These are phyloP conservation scores for Brenthis daphne DNA, from an alignment of 2,888 invertebrate species.

Conservation along the genomic window DNA sequence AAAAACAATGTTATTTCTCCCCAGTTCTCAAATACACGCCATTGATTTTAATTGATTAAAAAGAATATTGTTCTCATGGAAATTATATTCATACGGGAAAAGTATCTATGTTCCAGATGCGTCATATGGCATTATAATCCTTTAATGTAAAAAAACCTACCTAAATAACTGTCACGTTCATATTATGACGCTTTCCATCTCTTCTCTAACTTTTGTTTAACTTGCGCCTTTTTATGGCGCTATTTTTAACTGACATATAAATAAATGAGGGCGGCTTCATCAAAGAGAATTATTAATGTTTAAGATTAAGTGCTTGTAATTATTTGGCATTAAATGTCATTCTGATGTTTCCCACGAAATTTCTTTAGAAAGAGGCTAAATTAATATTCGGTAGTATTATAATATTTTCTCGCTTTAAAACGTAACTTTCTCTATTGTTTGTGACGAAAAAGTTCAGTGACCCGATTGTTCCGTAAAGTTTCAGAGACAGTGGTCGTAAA, in stretches of 20 bases:
- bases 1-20: no score
- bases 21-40: no score
- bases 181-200: background rate
- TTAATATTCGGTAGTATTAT: no score
- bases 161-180: background rate
- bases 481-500: background rate
- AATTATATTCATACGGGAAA: no score
- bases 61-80: no score
- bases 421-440: no score
- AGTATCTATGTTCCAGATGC: no score
- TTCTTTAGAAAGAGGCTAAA: no score
- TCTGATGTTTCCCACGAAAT: background rate
- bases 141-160: background rate
- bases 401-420: no score
- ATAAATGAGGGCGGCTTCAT: slow-evolving; percentile 11
- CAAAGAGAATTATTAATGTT: slow-evolving; percentile 16
- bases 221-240: background rate
- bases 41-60: no score
- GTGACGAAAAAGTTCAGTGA: background rate
- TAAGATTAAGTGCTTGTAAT: slow-evolving; percentile 4
- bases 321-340: slow-evolving; percentile 16
- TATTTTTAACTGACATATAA: slow-evolving; percentile 13
- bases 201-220: background rate
- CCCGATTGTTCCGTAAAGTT: background rate
- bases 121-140: no score